phyloP scores from a whole-genome alignment of 2,888 invertebrate genomes.

The Autographa pulchrina region DNA sequence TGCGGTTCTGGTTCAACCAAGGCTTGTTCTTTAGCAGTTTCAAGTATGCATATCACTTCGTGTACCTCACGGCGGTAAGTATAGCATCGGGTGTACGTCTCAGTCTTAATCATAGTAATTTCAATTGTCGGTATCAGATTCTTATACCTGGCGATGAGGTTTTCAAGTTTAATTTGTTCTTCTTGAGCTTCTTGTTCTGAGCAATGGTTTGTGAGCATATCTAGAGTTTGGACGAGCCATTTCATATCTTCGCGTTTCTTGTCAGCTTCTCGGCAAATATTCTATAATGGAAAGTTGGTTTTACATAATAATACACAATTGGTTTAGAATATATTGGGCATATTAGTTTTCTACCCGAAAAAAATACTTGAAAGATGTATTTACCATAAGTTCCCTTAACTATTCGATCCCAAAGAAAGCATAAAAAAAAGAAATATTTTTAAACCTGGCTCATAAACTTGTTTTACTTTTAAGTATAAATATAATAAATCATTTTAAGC shows the following conservation, averaged over 20 bases:
- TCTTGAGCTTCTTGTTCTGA: constrained; percentile 93
- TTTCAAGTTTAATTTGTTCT: constrained; percentile 95
- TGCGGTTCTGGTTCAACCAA: constrained; percentile 91
- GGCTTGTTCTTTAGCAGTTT: constrained; percentile 93
- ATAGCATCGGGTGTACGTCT: constrained; percentile 97
- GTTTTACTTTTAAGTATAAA: neutral
- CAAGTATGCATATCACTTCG: constrained; percentile 94
- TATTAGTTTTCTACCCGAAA: neutral
- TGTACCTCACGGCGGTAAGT: constrained; percentile 96
- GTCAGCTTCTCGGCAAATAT: constrained; percentile 97
- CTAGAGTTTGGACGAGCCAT: constrained; percentile 97
- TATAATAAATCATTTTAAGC: neutral
- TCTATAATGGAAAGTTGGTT: constrained; percentile 86
- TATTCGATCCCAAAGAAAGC: constrained; percentile 70
- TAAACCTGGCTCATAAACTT: neutral
- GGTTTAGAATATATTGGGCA: neutral
- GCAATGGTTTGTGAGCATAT: constrained; percentile 95
- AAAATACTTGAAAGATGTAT: constrained; percentile 43
- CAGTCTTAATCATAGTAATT: constrained; percentile 97
- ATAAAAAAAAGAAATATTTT: constrained; percentile 46
- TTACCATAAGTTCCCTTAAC: constrained; percentile 88
- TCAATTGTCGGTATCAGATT: constrained; percentile 97
- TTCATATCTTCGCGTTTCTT: constrained; percentile 97
- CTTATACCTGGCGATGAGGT: constrained; percentile 96
- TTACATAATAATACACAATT: neutral